Conservation (phyloP, 2,888 invertebrate genomes). For the Folsomia candida region DNA sequence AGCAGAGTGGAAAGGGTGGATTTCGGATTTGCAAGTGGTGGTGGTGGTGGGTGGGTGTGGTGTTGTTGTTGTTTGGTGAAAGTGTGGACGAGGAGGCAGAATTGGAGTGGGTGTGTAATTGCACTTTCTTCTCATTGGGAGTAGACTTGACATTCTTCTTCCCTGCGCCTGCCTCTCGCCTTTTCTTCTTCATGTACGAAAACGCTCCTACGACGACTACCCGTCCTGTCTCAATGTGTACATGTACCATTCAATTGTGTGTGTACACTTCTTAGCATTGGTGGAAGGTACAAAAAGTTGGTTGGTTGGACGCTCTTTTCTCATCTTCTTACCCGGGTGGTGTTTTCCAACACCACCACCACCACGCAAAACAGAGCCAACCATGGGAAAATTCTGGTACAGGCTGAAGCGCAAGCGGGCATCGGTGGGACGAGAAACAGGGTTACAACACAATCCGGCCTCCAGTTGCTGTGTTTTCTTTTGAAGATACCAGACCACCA, state of each 20-base stretch:
- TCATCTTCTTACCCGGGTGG: slow-evolving; percentile 17
- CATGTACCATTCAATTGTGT: slow-evolving; percentile 38
- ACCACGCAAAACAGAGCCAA: slow-evolving; percentile 25
- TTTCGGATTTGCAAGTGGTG: not conserved
- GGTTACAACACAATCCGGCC: slow-evolving; percentile 18
- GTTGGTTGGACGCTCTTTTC: slow-evolving; percentile 21
- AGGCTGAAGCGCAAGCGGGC: slow-evolving; percentile 42
- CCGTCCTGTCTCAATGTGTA: slow-evolving; percentile 27
- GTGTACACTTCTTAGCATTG: slow-evolving; percentile 17
- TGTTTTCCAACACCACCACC: slow-evolving; percentile 9
- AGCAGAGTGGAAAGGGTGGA: not conserved
- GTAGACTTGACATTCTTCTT: slow-evolving; percentile 47
- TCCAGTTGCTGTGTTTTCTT: slow-evolving; percentile 38
- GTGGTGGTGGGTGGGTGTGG: slow-evolving; percentile 16
- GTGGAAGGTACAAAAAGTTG: slow-evolving; percentile 24
- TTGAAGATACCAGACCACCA: slow-evolving; percentile 28
- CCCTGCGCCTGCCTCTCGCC: slow-evolving; percentile 49
- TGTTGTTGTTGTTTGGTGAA: slow-evolving; percentile 44
- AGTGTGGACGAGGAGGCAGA: slow-evolving; percentile 40
- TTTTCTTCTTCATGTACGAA: too few relatives aligned
- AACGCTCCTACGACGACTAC: too few relatives aligned
- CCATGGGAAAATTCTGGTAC: slow-evolving; percentile 35
- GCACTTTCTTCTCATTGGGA: slow-evolving; percentile 46
- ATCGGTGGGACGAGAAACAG: slow-evolving; percentile 21
- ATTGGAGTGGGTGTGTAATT: slow-evolving; percentile 47